A percentile compares a stretch with the other conserved stretches of the same genome.
Evolutionary conservation across 2,113 vertebrate species (phyloP).

Genomic region (Spermophilus dauricus): DNA sequence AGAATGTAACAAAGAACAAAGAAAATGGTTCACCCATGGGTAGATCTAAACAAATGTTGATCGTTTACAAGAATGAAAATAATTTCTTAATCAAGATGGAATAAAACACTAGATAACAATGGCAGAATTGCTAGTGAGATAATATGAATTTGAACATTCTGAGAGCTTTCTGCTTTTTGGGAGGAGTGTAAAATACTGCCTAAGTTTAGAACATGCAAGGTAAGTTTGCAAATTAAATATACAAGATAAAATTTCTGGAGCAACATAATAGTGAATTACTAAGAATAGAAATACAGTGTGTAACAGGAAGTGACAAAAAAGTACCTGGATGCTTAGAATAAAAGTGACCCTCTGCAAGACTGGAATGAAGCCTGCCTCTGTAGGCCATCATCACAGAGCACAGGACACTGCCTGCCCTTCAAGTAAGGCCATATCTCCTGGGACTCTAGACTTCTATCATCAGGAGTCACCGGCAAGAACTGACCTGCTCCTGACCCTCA

Average conservation of each 20-base stretch:
- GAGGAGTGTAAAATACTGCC: background rate
- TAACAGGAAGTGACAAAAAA: background rate
- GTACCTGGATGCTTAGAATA: background rate
- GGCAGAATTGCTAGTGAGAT: background rate
- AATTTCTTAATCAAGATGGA: background rate
- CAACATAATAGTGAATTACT: background rate
- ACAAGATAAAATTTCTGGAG: background rate
- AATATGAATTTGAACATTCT: background rate
- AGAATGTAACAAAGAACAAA: background rate
- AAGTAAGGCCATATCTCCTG: background rate
- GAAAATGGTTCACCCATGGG: background rate
- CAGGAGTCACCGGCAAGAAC: background rate
- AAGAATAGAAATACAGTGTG: background rate
- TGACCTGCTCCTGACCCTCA: background rate
- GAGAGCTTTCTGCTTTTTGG: background rate
- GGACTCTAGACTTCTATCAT: background rate
- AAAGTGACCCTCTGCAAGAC: background rate
- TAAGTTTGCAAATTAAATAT: background rate
- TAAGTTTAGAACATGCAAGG: background rate
- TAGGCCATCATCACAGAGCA: fast-evolving
- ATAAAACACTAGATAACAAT: background rate
- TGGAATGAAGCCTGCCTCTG: background rate
- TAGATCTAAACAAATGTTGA: background rate
- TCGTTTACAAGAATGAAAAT: background rate
- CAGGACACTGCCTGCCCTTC: background rate